Percentiles rank a stretch among this genome's conserved stretches.
Evolutionary conservation across 2,888 invertebrate genomes (phyloP).

Genomic region (Apocheima hispidaria): DNA sequence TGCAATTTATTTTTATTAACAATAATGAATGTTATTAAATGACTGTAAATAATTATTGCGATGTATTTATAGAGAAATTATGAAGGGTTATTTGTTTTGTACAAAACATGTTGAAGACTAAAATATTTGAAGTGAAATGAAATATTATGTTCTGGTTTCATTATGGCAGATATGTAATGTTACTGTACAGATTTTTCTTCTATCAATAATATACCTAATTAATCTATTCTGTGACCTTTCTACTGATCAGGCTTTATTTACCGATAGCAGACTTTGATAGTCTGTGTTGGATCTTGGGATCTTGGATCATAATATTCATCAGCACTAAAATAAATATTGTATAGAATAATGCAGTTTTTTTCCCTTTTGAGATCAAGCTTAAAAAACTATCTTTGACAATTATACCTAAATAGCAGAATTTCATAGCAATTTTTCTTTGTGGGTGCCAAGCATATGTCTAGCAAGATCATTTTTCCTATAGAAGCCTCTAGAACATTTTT

Average conservation of each 20-base stretch:
- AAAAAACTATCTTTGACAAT: conserved; percentile 22
- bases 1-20: conserved; percentile 73
- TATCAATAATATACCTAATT: conserved; percentile 28
- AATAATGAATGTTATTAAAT: conserved; percentile 58
- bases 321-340: conserved; percentile 72
- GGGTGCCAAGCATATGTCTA: conserved; percentile 72
- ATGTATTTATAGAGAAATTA: conserved; percentile 60
- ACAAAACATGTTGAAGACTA: conserved; percentile 62
- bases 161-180: conserved; percentile 41
- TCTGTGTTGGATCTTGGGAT: conserved; percentile 55
- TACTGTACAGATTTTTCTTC: conserved; percentile 35
- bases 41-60: conserved; percentile 64
- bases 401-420: neutral
- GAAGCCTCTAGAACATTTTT: conserved; percentile 72
- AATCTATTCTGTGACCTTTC: conserved; percentile 30
- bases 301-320: conserved; percentile 67
- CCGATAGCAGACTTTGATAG: conserved; percentile 67
- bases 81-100: conserved; percentile 65
- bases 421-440: conserved; percentile 59
- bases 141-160: conserved; percentile 51
- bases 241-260: conserved; percentile 38
- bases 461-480: conserved; percentile 77
- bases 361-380: conserved; percentile 19
- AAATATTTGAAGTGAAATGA: conserved; percentile 53
- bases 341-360: conserved; percentile 52